Conservation (phyloP, 1,140 invertebrate genomes). For the Papilio aristodemus region DNA sequence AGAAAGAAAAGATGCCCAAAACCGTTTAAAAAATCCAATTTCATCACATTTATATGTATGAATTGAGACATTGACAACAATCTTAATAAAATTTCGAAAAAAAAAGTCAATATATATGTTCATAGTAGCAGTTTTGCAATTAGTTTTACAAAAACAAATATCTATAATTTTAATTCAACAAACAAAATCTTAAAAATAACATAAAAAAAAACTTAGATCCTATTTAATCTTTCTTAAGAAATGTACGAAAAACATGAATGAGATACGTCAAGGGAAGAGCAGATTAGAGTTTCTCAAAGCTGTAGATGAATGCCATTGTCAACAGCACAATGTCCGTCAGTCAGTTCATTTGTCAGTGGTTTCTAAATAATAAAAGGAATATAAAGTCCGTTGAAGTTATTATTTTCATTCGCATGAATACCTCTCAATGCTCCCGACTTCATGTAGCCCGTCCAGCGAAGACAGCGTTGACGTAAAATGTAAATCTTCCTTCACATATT, state of each 20-base stretch:
- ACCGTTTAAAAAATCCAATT: too few species aligned
- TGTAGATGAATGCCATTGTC: slow-evolving; percentile 30
- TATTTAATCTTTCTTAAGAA: neutral
- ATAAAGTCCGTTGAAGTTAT: slow-evolving; percentile 11
- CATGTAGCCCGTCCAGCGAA: neutral
- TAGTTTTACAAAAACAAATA: too few species aligned
- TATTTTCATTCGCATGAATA: slow-evolving; percentile 7
- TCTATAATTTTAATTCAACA: neutral
- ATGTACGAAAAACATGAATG: neutral
- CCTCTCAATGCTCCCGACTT: neutral
- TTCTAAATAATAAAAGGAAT: slow-evolving; percentile 25
- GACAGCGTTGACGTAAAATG: neutral
- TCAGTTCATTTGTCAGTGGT: slow-evolving; percentile 23
- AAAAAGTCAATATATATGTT: too few species aligned
- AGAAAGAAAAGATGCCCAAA: too few species aligned
- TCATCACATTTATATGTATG: too few species aligned
- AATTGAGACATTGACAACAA: too few species aligned
- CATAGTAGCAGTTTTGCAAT: too few species aligned
- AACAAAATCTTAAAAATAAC: neutral
- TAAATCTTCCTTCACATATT: neutral
- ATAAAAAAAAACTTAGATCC: neutral
- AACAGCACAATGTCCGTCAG: slow-evolving; percentile 32
- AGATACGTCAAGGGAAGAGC: slow-evolving; percentile 1
- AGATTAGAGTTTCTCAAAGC: slow-evolving; percentile 14
- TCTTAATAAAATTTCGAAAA: too few species aligned